phyloP scores from a whole-genome alignment of 2,888 invertebrate genomes.

The Blera fallax region DNA sequence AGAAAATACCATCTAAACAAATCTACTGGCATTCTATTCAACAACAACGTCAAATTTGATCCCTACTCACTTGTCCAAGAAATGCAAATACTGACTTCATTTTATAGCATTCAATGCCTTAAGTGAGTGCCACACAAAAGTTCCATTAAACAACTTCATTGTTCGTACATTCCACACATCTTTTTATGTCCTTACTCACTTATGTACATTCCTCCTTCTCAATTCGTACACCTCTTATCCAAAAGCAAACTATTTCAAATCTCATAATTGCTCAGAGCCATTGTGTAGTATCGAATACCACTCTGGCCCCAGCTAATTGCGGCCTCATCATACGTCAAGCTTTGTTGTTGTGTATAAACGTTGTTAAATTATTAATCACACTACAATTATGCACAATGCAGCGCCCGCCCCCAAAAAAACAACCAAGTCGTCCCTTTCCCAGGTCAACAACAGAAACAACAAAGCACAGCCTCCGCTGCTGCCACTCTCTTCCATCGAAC shows the following conservation, averaged over 20 bases:
- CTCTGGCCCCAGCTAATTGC: constrained; percentile 36
- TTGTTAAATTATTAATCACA: constrained; percentile 65
- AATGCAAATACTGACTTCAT: neutral
- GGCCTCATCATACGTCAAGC: constrained; percentile 36
- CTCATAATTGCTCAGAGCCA: neutral
- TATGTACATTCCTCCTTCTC: neutral
- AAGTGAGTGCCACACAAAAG: neutral
- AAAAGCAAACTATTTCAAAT: neutral
- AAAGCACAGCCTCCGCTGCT: constrained; percentile 7
- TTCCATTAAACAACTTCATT: neutral
- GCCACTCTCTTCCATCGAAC: constrained; percentile 21
- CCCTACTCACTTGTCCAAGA: neutral
- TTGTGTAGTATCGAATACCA: neutral
- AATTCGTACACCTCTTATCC: neutral
- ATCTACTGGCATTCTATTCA: too few species aligned
- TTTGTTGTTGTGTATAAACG: constrained; percentile 53
- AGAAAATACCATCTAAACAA: too few species aligned
- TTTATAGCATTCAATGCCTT: neutral
- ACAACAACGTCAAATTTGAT: neutral
- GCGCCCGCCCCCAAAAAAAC: constrained; percentile 29
- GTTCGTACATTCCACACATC: neutral
- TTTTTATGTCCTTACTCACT: neutral
- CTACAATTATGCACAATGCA: constrained; percentile 58
- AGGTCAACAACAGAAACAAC: constrained; percentile 18
- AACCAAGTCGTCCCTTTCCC: constrained; percentile 32